Conservation (phyloP, 1,140 invertebrate genomes). For the Saxidomus purpurata region DNA sequence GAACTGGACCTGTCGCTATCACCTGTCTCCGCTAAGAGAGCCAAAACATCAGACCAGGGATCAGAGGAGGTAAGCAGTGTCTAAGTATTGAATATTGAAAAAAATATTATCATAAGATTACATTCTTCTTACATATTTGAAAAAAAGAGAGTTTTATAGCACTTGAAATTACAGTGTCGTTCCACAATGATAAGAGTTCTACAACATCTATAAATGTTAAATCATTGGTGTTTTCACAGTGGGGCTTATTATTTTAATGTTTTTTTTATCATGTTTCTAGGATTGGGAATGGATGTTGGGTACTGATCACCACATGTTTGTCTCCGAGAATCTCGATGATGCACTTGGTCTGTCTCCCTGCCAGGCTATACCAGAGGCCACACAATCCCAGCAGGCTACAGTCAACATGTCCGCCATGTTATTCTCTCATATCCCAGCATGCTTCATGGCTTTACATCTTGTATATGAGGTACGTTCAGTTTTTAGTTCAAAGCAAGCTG, state of each 20-base stretch:
- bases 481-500: too few species aligned
- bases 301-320: conserved; percentile 87
- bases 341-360: conserved; percentile 82
- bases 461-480: conserved; percentile 91
- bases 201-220: too few species aligned
- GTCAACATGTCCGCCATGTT: conserved; percentile 91
- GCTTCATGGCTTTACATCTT: conserved; percentile 94
- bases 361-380: conserved; percentile 73
- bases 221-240: too few species aligned
- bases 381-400: conserved; percentile 84
- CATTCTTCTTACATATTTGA: too few species aligned
- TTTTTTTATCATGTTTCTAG: too few species aligned
- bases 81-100: too few species aligned
- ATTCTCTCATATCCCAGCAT: conserved; percentile 91
- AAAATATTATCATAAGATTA: too few species aligned
- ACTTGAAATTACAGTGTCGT: too few species aligned
- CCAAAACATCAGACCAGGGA: conserved; percentile 88
- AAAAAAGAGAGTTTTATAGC: too few species aligned
- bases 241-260: too few species aligned
- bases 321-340: conserved; percentile 57
- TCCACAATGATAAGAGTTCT: too few species aligned
- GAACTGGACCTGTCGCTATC: conserved; percentile 86
- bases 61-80: conserved; percentile 84
- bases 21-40: conserved; percentile 88
- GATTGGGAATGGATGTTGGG: conserved; percentile 93